Evolutionary conservation across 2,797 vertebrate species (phyloP).

Genomic region (Mormyrops boulengeri): DNA sequence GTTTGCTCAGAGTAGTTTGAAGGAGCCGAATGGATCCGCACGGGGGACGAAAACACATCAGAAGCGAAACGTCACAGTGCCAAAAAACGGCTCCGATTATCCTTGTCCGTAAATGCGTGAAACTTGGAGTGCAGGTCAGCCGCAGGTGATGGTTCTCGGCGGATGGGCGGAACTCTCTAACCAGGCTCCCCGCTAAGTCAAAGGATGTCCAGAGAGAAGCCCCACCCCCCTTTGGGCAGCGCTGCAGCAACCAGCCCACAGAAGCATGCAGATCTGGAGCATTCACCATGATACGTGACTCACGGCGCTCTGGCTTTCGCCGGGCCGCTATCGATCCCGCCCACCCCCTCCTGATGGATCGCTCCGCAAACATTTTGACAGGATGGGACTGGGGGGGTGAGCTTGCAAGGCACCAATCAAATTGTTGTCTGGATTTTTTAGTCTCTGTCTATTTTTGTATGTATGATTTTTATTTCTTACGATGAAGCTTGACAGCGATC

Average conservation of each 20-base stretch:
- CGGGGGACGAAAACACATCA: neutral
- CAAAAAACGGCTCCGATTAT: neutral
- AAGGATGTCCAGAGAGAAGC: neutral
- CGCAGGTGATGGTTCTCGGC: neutral
- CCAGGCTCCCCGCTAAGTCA: neutral
- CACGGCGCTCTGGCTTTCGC: slow-evolving; percentile 42
- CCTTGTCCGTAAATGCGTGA: neutral
- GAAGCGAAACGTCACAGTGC: neutral
- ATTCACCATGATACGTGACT: slow-evolving; percentile 42
- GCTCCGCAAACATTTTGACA: slow-evolving; percentile 47
- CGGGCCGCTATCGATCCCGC: slow-evolving; percentile 54
- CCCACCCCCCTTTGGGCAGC: neutral
- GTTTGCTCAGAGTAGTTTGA: neutral
- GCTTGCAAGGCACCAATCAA: slow-evolving; percentile 46
- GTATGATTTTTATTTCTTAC: slow-evolving; percentile 43
- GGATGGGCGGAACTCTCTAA: neutral
- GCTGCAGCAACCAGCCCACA: neutral
- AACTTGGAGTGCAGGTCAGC: neutral
- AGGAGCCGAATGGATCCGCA: neutral
- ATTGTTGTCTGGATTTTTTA: slow-evolving; percentile 28
- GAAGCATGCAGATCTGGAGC: slow-evolving; percentile 18
- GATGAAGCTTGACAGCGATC: slow-evolving; percentile 53
- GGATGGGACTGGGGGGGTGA: slow-evolving; percentile 40
- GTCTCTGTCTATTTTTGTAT: neutral
- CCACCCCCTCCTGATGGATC: slow-evolving; percentile 56